Evolutionary conservation across 2,888 invertebrate genomes (phyloP).

Genomic region (Agriopis marginaria): DNA sequence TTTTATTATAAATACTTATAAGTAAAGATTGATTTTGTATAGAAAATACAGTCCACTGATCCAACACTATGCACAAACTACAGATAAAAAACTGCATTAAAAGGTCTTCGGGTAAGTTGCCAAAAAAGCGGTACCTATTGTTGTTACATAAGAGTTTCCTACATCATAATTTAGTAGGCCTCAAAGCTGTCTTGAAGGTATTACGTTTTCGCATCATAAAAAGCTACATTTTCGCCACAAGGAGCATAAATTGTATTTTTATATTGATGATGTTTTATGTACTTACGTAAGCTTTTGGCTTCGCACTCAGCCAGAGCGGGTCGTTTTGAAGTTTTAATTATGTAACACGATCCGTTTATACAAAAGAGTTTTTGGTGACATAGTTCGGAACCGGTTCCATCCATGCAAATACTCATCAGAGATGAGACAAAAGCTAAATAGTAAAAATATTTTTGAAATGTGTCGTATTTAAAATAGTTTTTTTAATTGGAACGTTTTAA

Average conservation of each 20-base stretch:
- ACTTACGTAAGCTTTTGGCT: conserved; percentile 5
- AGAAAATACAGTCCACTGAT: too few species aligned
- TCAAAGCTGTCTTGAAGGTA: conserved; percentile 2
- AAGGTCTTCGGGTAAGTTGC: too few species aligned
- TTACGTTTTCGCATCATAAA: conserved; percentile 7
- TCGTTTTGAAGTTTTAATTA: conserved; percentile 11
- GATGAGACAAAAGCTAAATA: neutral
- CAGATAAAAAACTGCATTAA: too few species aligned
- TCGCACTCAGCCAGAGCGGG: neutral
- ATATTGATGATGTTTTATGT: conserved; percentile 12
- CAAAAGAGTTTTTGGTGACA: neutral
- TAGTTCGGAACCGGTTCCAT: neutral
- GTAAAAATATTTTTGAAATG: too few species aligned
- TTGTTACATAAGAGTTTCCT: neutral
- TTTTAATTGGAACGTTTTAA: too few species aligned
- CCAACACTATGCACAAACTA: too few species aligned
- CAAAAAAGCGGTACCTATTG: neutral
- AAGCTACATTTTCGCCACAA: neutral
- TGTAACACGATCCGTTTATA: conserved; percentile 9
- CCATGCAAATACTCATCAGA: conserved; percentile 4
- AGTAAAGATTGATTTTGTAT: too few species aligned
- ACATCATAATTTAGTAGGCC: neutral
- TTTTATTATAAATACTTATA: too few species aligned
- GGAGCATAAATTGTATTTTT: conserved; percentile 7
- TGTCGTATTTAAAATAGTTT: too few species aligned